Evolutionary conservation across 2,888 invertebrate genomes (phyloP).

Genomic region (Eledone cirrhosa): DNA sequence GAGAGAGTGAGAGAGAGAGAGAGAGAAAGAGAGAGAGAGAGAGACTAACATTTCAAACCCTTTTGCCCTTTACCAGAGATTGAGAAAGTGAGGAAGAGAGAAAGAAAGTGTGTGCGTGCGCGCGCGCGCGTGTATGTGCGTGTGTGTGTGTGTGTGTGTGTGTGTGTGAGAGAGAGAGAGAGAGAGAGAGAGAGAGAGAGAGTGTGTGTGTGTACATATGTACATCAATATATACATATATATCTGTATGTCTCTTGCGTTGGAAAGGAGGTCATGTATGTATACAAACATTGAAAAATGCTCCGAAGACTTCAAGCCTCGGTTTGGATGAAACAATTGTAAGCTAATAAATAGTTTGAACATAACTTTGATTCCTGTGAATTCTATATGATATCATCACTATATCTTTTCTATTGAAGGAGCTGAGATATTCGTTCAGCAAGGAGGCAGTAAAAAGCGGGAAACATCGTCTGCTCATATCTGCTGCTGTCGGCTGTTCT

Average conservation of each 20-base stretch:
- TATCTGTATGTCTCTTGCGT: background rate
- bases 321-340: too few species aligned
- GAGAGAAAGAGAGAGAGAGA: background rate
- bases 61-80: background rate
- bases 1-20: background rate
- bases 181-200: background rate
- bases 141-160: background rate
- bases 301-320: too few species aligned
- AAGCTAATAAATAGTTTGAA: too few species aligned
- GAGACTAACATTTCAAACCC: background rate
- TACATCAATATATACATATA: conserved; percentile 3
- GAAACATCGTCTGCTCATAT: conserved; percentile 77
- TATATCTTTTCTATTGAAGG: conserved; percentile 71
- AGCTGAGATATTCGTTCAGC: conserved; percentile 88
- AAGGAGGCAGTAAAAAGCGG: conserved; percentile 86
- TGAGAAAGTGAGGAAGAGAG: background rate
- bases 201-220: conserved; percentile 4
- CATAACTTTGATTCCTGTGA: too few species aligned
- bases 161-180: background rate
- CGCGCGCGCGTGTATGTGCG: background rate
- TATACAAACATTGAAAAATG: too few species aligned
- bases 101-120: background rate
- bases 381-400: too few species aligned
- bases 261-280: too few species aligned
- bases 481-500: conserved; percentile 94